Evolutionary conservation across 2,113 vertebrate genomes (phyloP), one percentile per base, ranked within the genome.

Genomic region (Eurystomus gularis): DNA sequence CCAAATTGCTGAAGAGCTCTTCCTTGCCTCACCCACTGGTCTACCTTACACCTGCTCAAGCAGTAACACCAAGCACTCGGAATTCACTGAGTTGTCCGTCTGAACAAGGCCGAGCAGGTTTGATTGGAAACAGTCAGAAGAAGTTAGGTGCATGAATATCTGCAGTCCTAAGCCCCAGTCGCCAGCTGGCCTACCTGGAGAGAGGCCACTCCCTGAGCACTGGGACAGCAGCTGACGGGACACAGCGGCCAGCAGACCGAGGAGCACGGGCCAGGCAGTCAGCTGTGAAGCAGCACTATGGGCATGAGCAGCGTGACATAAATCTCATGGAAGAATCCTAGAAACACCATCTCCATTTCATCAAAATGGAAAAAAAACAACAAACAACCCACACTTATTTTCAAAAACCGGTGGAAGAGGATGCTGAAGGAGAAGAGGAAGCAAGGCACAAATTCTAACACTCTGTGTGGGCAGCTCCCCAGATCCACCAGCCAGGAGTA

Each of bases 21-120:
- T 73, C 90, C 92, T n/a, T 76, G 76, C 94, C 79, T 8, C 42
- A 62, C 92, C 86, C 92, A 52, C 66, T 66, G 83, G 19, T 54
- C 66, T 26, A 19, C 31, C 76, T 12, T 23, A 23, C 7, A n/a
- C 39, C 57, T 48, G 70, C 46, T 89, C 35, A 60, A 11, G 11
- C 60, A n/a, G n/a, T 28, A 42, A 64, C 46, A 40, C 21, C 64
- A 29, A 62, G 26, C 17, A 81, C 17, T 60, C 64, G 44, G 29
- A 87, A 60, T 24, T 35, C 37, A 48, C 5, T 55, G 46, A 46
- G 42, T 42, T 57, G 48, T 39, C 79, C 6, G 17, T 13, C 69
- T 52, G 23, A 90, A 23, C 15, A 33, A 61, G 13, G 40, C 26
- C 76, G 66, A 23, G 17, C 7, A 46, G 52, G n/a, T 40, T 25